Evolutionary conservation across 2,888 invertebrate species (phyloP).

Genomic region (Dichetophora obliterata): DNA sequence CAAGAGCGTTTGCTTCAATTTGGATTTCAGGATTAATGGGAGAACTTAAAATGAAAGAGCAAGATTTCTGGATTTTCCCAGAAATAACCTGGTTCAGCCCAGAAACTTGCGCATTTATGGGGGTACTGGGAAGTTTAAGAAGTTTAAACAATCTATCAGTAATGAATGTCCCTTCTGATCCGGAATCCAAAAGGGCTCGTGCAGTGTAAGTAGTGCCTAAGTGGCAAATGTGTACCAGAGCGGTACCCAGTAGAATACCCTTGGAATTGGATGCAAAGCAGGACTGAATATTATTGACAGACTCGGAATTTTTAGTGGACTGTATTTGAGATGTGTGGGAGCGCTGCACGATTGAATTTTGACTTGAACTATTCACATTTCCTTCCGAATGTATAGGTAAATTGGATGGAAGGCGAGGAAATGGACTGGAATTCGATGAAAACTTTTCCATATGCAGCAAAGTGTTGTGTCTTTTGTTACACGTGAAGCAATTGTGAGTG

Average conservation of each 20-base stretch:
- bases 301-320: constrained; percentile 3
- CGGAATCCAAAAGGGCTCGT: constrained; percentile 33
- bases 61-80: neutral
- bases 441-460: too few relatives aligned
- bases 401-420: too few relatives aligned
- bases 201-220: neutral
- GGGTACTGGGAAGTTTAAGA: neutral
- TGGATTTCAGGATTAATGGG: too few relatives aligned
- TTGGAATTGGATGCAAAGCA: constrained; percentile 3
- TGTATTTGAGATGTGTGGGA: too few relatives aligned
- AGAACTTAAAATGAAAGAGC: neutral
- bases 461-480: too few relatives aligned
- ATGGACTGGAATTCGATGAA: too few relatives aligned
- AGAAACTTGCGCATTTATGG: constrained; percentile 8
- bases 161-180: constrained; percentile 37
- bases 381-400: too few relatives aligned
- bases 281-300: neutral
- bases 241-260: constrained; percentile 31
- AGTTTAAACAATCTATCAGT: constrained; percentile 19
- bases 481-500: too few relatives aligned
- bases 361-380: neutral
- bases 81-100: constrained; percentile 21
- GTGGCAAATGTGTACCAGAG: constrained; percentile 10
- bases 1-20: too few relatives aligned
- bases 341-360: too few relatives aligned